Evolutionary conservation across 2,888 invertebrate species (phyloP), one percentile per base, ranked within the genome.

Genomic region (Cryptus armator): DNA sequence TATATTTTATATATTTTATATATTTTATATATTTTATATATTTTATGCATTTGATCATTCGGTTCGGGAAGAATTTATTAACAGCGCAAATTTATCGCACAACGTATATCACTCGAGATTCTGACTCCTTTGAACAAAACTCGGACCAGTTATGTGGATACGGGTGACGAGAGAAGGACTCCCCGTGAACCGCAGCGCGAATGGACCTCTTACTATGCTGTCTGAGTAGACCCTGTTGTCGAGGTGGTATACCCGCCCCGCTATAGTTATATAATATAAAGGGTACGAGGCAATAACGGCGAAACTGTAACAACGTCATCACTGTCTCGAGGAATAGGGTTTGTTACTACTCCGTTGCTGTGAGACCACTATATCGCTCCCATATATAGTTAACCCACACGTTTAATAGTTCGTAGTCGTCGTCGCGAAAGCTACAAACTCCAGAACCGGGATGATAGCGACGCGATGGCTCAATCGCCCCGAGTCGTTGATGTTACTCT

Each of bases 251-350:
- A 59, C 7, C 51, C 19, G 46, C 64, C 16, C 16, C 37, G 74
- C 62, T 44, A 56, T 46, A 70, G 74, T 74, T 70, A 75, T 79
- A 56, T 9, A 67, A 72, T 67, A 62, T 14, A 70, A 70, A 70
- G 48, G 51, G 71, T 70, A 79, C 72, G 75, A 80, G 72, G 70
- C 68, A 70, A 71, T 80, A 75, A 82, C 81, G 71, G 76, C 71
- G 76, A 76, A 79, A 82, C 75, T 74, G 80, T 75, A 82, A 82
- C 76, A 84, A 81, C 82, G 70, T 83, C 80, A 84, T 79, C 84
- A 44, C 46, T 67, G 59, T 37, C 37, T 37, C 37, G 37, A 37
- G 44, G 56, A 24, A 43, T 56, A 62, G 68, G 70, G 71, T 51
- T 44, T 19, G 29, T n/a, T 46, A 48, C 51, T 66, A 53, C 56